phyloP scores from a whole-genome alignment of 2,888 invertebrate genomes.

The Rotaria macrura region DNA sequence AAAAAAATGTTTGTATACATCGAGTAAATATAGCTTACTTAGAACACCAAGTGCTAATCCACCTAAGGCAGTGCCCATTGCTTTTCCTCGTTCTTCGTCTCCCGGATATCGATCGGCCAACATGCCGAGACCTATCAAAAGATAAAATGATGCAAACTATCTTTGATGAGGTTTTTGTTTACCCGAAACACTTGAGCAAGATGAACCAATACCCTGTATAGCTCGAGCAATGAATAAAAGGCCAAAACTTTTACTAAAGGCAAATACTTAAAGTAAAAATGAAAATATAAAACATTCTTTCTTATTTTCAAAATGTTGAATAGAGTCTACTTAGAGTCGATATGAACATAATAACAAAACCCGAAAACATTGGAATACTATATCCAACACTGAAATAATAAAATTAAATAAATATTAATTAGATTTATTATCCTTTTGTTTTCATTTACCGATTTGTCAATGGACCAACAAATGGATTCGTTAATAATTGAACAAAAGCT shows the following conservation, averaged over 20 bases:
- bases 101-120: slow-evolving; percentile 91
- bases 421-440: slow-evolving; percentile 26
- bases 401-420: not conserved
- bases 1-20: not conserved
- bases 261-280: slow-evolving; percentile 56
- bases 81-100: slow-evolving; percentile 91
- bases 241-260: slow-evolving; percentile 84
- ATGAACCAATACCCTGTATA: slow-evolving; percentile 92
- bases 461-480: slow-evolving; percentile 96
- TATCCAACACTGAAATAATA: slow-evolving; percentile 77
- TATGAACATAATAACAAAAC: slow-evolving; percentile 93
- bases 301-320: not conserved
- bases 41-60: slow-evolving; percentile 90
- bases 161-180: no score
- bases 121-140: slow-evolving; percentile 84
- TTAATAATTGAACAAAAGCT: slow-evolving; percentile 85
- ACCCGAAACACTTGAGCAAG: slow-evolving; percentile 94
- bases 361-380: slow-evolving; percentile 96
- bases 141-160: not conserved
- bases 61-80: slow-evolving; percentile 95
- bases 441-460: slow-evolving; percentile 76
- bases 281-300: not conserved
- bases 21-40: slow-evolving; percentile 38
- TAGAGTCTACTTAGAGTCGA: slow-evolving; percentile 92
- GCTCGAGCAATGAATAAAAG: slow-evolving; percentile 87